These are phyloP conservation scores for Pseudomyrmex gracilis DNA, from an alignment of 1,140 invertebrate genomes.

Conservation along the genomic window DNA sequence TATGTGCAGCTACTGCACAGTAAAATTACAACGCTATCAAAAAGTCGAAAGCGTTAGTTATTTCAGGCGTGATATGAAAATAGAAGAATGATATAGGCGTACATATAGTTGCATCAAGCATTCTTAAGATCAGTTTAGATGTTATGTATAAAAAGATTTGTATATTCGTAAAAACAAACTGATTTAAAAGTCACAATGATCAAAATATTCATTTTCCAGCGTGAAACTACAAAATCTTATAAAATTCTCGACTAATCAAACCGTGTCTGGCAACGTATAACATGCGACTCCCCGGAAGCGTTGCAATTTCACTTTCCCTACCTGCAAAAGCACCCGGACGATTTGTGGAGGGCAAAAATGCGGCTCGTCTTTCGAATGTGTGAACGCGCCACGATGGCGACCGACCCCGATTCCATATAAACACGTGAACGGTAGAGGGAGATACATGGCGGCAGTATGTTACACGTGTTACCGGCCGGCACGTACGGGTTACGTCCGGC, in stretches of 20 bases:
- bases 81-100: background rate
- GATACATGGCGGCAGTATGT: slow-evolving; percentile 84
- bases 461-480: slow-evolving; percentile 84
- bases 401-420: slow-evolving; percentile 77
- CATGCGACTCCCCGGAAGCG: background rate
- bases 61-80: background rate
- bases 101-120: too few relatives aligned
- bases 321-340: slow-evolving; percentile 36
- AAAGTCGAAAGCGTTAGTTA: background rate
- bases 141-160: background rate
- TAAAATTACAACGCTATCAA: background rate
- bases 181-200: background rate
- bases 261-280: background rate
- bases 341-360: slow-evolving; percentile 57
- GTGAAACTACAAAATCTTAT: background rate
- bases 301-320: slow-evolving; percentile 48
- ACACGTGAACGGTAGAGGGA: slow-evolving; percentile 79
- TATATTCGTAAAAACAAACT: background rate
- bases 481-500: slow-evolving; percentile 84
- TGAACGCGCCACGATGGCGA: slow-evolving; percentile 76
- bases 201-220: background rate
- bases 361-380: slow-evolving; percentile 72
- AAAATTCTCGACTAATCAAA: background rate
- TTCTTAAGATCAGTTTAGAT: too few relatives aligned
- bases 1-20: too few relatives aligned